phyloP scores from a whole-genome alignment of 1,140 invertebrate species.

The Drosophila aff. region DNA sequence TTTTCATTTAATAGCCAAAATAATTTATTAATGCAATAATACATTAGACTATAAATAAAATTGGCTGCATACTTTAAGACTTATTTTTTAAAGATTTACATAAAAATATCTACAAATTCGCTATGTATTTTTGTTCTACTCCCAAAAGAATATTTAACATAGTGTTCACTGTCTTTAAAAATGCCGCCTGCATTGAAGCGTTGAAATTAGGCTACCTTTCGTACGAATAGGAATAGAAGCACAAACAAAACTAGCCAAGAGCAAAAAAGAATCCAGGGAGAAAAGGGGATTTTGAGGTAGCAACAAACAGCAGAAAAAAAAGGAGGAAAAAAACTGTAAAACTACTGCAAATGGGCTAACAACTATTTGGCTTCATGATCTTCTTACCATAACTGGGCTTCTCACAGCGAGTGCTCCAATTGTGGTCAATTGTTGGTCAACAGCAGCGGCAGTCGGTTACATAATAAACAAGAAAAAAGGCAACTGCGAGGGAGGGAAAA shows the following conservation, averaged over 20 bases:
- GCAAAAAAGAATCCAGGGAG: neutral
- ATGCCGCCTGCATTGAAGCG: conserved; percentile 71
- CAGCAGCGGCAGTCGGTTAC: conserved; percentile 49
- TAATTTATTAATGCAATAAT: no score
- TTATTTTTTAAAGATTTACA: neutral
- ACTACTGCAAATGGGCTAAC: conserved; percentile 76
- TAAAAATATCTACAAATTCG: neutral
- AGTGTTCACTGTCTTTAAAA: conserved; percentile 6
- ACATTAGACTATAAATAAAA: neutral
- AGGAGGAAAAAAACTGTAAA: conserved; percentile 38
- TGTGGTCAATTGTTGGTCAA: conserved; percentile 79
- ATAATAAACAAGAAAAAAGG: conserved; percentile 43
- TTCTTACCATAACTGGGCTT: conserved; percentile 47
- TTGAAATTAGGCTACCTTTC: conserved; percentile 79
- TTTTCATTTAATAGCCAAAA: no score
- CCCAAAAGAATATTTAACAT: no score
- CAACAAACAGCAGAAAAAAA: neutral
- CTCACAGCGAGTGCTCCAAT: conserved; percentile 63
- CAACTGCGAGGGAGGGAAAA: neutral
- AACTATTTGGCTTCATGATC: conserved; percentile 78
- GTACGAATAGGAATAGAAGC: conserved; percentile 19
- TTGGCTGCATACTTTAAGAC: neutral
- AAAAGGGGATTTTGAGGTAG: conserved; percentile 1
- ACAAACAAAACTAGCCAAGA: conserved; percentile 21
- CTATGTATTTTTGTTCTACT: no score